Percentiles rank a stretch among this genome's conserved stretches.
Evolutionary conservation across 2,888 invertebrate species (phyloP).

Genomic region (Panzeria rudis): DNA sequence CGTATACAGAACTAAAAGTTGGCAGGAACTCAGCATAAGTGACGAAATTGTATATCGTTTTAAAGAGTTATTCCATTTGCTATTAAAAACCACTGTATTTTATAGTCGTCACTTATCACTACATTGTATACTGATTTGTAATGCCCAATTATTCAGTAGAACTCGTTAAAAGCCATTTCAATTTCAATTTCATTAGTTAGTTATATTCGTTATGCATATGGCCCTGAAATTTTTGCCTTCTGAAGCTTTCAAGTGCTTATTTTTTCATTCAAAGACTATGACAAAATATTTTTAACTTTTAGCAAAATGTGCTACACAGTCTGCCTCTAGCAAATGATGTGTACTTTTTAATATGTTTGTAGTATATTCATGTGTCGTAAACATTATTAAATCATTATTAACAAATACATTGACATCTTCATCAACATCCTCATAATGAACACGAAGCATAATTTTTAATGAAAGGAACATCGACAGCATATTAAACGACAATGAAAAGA

Average conservation of each 20-base stretch:
- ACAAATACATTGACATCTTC: not conserved
- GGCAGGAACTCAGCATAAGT: no score
- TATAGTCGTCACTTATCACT: no score
- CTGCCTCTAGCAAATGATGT: constrained; percentile 19
- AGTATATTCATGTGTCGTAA: constrained; percentile 27
- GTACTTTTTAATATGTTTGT: not conserved
- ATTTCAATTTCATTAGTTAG: no score
- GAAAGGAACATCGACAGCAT: not conserved
- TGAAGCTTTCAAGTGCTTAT: not conserved
- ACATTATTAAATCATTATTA: constrained; percentile 24
- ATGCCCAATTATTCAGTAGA: no score
- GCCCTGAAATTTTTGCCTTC: no score
- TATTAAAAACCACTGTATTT: no score
- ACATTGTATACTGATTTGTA: no score
- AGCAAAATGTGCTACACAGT: not conserved
- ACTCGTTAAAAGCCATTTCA: no score
- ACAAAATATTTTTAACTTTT: not conserved
- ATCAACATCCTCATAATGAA: not conserved
- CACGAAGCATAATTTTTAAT: constrained; percentile 16
- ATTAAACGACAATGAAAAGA: not conserved
- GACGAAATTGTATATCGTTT: no score
- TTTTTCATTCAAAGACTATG: not conserved
- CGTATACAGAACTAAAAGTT: no score
- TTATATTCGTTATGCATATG: no score
- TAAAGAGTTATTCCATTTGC: no score